Percentiles rank a stretch among this genome's conserved stretches.
Conservation (phyloP, 2,888 invertebrate species). For the Bombyx huttoni region DNA sequence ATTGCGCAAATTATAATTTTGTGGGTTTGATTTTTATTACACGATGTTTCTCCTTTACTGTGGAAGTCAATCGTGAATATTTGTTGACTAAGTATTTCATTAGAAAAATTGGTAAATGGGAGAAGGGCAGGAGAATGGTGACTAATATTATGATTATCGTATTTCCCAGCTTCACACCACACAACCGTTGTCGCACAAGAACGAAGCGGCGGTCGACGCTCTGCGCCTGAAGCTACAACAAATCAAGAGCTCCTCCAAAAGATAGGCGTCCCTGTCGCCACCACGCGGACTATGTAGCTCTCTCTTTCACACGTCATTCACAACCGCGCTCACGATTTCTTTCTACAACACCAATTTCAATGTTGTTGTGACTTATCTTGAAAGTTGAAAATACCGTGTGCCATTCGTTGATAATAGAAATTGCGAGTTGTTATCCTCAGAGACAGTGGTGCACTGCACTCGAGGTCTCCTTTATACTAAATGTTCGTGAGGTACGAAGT, state of each 20-base stretch:
- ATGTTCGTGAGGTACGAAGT: background rate
- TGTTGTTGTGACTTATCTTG: background rate
- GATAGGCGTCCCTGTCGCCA: constrained; percentile 36
- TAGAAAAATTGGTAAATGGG: too few relatives aligned
- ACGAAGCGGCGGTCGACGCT: constrained; percentile 61
- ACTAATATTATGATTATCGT: background rate
- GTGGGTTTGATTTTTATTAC: too few relatives aligned
- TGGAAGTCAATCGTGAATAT: too few relatives aligned
- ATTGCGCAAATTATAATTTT: too few relatives aligned
- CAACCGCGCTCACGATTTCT: constrained; percentile 4
- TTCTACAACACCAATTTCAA: background rate
- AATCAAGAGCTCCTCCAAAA: constrained; percentile 66
- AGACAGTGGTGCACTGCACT: background rate
- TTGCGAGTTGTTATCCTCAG: background rate
- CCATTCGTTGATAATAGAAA: constrained; percentile 2
- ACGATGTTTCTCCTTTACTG: too few relatives aligned
- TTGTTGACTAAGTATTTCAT: too few relatives aligned
- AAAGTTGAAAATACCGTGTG: background rate
- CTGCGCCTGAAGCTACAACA: constrained; percentile 65
- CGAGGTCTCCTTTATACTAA: background rate
- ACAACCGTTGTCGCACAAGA: constrained; percentile 45
- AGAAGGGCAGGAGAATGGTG: too few relatives aligned
- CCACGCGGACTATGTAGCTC: constrained; percentile 32
- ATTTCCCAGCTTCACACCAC: constrained; percentile 46
- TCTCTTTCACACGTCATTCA: constrained; percentile 22